Percentiles rank a stretch among this genome's conserved stretches.
These are phyloP conservation scores for Meandrina meandrites DNA, from an alignment of 92 coral and sea anemone genomes.

Conservation along the genomic window DNA sequence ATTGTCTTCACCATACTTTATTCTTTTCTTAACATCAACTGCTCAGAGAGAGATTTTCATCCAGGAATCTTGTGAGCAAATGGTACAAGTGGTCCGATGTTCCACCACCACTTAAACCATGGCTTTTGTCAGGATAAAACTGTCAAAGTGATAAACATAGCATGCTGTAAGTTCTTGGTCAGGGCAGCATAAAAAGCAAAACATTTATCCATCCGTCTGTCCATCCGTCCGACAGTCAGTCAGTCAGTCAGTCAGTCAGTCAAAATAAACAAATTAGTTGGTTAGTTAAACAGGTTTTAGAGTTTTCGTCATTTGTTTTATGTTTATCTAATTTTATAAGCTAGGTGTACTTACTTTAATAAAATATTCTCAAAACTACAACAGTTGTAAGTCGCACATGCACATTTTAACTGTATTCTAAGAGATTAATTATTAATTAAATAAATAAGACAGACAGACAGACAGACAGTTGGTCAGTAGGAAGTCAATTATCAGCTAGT, in stretches of 20 bases:
- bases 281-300: too few species aligned
- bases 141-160: constrained; percentile 15
- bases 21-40: constrained; percentile 34
- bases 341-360: too few species aligned
- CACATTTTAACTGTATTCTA: too few species aligned
- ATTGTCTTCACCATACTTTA: background rate
- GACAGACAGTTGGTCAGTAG: too few species aligned
- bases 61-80: constrained; percentile 76
- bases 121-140: constrained; percentile 95
- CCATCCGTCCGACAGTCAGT: background rate
- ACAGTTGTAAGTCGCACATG: too few species aligned
- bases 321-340: too few species aligned
- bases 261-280: too few species aligned
- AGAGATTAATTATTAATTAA: too few species aligned
- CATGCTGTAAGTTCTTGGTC: background rate
- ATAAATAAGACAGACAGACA: too few species aligned
- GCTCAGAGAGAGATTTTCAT: constrained; percentile 57
- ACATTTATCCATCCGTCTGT: background rate
- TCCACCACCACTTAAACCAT: constrained; percentile 65
- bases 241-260: background rate
- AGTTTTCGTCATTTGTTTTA: too few species aligned
- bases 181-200: background rate
- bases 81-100: constrained; percentile 68
- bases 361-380: too few species aligned
- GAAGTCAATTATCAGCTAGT: too few species aligned